These are phyloP conservation scores for Cylindroiulus punctatus DNA, from an alignment of 2,888 invertebrate genomes.

Conservation along the genomic window DNA sequence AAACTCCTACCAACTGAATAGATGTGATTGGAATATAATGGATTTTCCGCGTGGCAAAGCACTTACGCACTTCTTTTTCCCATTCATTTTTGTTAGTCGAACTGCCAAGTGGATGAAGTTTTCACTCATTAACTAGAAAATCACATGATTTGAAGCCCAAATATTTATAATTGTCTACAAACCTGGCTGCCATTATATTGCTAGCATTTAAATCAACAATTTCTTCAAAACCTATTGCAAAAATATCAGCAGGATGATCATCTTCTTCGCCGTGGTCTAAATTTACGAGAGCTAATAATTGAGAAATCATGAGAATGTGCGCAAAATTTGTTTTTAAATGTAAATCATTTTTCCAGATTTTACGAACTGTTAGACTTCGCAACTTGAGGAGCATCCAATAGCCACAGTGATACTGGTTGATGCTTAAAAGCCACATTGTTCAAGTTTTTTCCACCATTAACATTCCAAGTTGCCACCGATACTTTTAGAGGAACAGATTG, in stretches of 20 bases:
- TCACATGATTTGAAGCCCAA: background rate
- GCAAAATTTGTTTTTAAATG: slow-evolving; percentile 21
- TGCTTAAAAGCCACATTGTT: slow-evolving; percentile 95
- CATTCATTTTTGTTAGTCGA: slow-evolving; percentile 92
- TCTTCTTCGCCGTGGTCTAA: slow-evolving; percentile 65
- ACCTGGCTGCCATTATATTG: slow-evolving; percentile 95
- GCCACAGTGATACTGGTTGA: slow-evolving; percentile 85
- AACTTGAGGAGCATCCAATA: slow-evolving; percentile 81
- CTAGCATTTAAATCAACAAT: slow-evolving; percentile 98
- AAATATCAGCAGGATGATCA: slow-evolving; percentile 85
- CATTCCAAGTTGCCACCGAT: slow-evolving; percentile 97
- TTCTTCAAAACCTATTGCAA: slow-evolving; percentile 98
- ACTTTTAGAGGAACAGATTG: slow-evolving; percentile 78
- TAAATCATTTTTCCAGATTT: background rate
- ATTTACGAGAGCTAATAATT: slow-evolving; percentile 66
- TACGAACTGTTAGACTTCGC: slow-evolving; percentile 62
- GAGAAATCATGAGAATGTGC: slow-evolving; percentile 56
- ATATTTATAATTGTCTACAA: slow-evolving; percentile 54
- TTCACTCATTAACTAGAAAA: background rate
- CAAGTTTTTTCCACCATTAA: slow-evolving; percentile 99
- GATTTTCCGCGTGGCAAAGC: slow-evolving; percentile 70
- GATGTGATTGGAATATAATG: slow-evolving; percentile 91
- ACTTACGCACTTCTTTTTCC: slow-evolving; percentile 94
- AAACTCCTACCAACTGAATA: slow-evolving; percentile 96
- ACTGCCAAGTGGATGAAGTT: slow-evolving; percentile 64